phyloP scores from a whole-genome alignment of 2,888 invertebrate genomes.

The Morinoia aosen region DNA sequence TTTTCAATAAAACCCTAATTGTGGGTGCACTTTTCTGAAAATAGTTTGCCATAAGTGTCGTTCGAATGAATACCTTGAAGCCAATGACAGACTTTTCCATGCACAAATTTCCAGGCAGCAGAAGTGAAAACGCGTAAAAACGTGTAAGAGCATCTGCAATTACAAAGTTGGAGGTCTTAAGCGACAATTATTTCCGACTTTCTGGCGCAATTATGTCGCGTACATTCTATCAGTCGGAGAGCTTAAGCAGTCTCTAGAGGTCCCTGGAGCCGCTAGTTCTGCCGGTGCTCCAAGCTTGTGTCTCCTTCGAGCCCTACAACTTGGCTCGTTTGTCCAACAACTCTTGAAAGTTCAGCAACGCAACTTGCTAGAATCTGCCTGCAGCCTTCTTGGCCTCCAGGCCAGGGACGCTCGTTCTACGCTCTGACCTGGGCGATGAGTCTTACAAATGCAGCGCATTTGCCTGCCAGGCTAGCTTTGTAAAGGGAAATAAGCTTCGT shows the following conservation, averaged over 20 bases:
- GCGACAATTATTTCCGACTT: background rate
- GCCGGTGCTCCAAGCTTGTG: constrained; percentile 38
- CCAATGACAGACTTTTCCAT: background rate
- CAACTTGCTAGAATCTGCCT: constrained; percentile 49
- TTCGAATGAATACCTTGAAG: background rate
- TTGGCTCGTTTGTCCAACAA: constrained; percentile 52
- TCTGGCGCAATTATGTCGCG: constrained; percentile 36
- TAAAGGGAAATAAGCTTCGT: constrained; percentile 10
- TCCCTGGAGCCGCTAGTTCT: constrained; percentile 45
- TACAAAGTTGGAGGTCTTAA: background rate
- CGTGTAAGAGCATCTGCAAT: background rate
- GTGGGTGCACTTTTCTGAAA: background rate
- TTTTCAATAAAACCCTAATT: background rate
- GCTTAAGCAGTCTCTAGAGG: constrained; percentile 41
- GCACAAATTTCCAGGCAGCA: background rate
- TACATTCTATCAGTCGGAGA: constrained; percentile 50
- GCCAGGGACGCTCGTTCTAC: background rate
- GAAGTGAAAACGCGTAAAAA: background rate
- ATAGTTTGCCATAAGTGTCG: background rate
- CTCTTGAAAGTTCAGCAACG: constrained; percentile 51
- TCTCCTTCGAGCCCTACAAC: constrained; percentile 49
- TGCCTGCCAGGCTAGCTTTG: background rate
- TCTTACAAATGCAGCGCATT: constrained; percentile 3
- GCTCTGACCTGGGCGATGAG: background rate
- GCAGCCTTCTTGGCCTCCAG: background rate